A percentile compares a stretch with the other conserved stretches of the same genome.
These are phyloP conservation scores for Pica pica DNA, from an alignment of 2,113 vertebrate genomes.

Conservation along the genomic window DNA sequence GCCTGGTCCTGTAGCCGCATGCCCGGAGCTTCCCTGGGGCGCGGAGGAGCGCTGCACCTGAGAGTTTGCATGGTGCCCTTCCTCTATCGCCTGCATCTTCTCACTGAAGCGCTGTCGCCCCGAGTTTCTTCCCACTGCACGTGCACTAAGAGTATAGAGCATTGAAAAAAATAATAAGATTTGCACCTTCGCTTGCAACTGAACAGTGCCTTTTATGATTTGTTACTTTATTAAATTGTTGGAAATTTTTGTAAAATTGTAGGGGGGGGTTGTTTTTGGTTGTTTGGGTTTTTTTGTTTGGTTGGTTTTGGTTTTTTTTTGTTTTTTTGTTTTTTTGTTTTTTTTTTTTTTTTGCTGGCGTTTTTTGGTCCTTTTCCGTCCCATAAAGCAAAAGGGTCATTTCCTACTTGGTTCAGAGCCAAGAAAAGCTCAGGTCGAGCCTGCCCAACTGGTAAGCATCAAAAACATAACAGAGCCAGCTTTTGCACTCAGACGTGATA, in stretches of 20 bases:
- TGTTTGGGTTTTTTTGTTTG: background rate
- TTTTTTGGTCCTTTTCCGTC: background rate
- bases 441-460: background rate
- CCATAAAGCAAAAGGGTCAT: accelerated
- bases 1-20: too few relatives aligned
- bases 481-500: background rate
- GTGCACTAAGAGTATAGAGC: background rate
- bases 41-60: accelerated
- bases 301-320: background rate
- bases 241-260: background rate
- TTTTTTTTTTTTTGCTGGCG: accelerated
- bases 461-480: background rate
- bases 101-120: accelerated
- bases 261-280: accelerated
- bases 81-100: accelerated
- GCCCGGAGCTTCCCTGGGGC: accelerated
- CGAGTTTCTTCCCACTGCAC: accelerated
- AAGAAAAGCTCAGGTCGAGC: background rate
- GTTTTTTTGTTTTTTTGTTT: background rate
- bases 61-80: accelerated
- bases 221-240: background rate
- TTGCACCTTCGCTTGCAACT: background rate
- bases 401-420: background rate
- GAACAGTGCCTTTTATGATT: too few relatives aligned
- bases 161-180: background rate